Conservation (phyloP, 2,113 vertebrate genomes). For the Phalacrocorax carbo region DNA sequence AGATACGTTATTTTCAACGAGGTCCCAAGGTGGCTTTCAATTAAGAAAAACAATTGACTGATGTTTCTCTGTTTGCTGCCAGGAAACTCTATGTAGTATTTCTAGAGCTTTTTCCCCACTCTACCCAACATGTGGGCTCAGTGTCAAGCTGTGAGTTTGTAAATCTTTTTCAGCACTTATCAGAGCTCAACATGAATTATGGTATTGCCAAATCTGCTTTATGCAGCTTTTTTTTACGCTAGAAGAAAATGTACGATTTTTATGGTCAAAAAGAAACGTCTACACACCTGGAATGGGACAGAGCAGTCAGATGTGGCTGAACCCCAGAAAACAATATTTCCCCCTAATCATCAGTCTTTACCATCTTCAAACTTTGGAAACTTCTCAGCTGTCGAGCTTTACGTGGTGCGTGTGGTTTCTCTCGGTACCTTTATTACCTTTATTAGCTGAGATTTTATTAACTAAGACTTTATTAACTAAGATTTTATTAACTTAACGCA, state of each 20-base stretch:
- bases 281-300: conserved; percentile 26
- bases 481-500: conserved; percentile 31
- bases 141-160: conserved; percentile 74
- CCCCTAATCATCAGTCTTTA: not conserved
- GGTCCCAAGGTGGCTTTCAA: conserved; percentile 67
- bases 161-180: conserved; percentile 76
- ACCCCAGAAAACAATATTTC: not conserved
- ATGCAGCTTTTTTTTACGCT: conserved; percentile 41
- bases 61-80: conserved; percentile 67
- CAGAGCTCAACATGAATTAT: conserved; percentile 72
- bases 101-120: conserved; percentile 69
- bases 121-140: conserved; percentile 70
- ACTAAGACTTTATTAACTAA: not conserved
- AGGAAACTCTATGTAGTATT: conserved; percentile 67
- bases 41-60: conserved; percentile 72
- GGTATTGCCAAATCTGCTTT: conserved; percentile 65
- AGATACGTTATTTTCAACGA: conserved; percentile 58
- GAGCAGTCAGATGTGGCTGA: conserved; percentile 30
- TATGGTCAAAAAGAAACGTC: conserved; percentile 56
- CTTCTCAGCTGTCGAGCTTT: not conserved
- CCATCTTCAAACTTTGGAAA: conserved; percentile 53
- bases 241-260: conserved; percentile 63
- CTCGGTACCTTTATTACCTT: conserved; percentile 5
- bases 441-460: conserved; percentile 28
- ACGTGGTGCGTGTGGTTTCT: not conserved